Percentiles rank a stretch among this genome's conserved stretches.
Conservation (phyloP, 2,113 vertebrate genomes). For the Podilymbus podiceps region DNA sequence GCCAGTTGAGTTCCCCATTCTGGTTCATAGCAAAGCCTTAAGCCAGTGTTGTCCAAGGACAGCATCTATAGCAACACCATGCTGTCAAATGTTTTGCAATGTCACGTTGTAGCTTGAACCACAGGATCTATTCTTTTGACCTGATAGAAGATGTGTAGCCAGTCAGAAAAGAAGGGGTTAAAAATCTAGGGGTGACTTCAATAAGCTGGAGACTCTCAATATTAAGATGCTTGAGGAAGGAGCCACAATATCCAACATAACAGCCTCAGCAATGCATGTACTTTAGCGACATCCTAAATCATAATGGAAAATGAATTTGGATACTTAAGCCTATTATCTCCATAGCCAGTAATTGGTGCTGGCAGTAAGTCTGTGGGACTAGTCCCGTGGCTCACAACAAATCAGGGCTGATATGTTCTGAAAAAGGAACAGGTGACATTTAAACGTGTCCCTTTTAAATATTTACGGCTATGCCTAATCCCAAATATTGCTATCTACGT, state of each 20-base stretch:
- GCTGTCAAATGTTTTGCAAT: not conserved
- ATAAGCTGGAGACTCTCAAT: not conserved
- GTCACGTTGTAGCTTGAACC: accelerated
- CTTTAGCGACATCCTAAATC: conserved; percentile 11
- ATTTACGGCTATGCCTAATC: not conserved
- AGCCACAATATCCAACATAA: not conserved
- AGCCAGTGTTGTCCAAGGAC: not conserved
- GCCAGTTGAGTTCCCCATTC: not conserved
- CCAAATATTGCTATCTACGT: not conserved
- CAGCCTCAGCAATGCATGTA: not conserved
- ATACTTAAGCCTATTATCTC: conserved; percentile 32
- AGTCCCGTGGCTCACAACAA: not conserved
- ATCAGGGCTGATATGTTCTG: not conserved
- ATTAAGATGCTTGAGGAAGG: not conserved
- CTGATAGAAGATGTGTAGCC: accelerated
- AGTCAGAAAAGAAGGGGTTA: not conserved
- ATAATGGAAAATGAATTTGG: conserved; percentile 24
- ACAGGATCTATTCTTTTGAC: not conserved
- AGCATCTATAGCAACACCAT: not conserved
- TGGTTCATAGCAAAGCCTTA: not conserved
- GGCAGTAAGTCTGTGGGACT: not conserved
- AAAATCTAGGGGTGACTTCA: not conserved
- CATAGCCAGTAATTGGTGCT: not conserved
- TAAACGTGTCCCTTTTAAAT: not conserved
- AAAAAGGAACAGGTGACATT: not conserved